Base-by-base conservation (phyloP, 2,888 invertebrate species). In the Hemithea aestivaria region DNA sequence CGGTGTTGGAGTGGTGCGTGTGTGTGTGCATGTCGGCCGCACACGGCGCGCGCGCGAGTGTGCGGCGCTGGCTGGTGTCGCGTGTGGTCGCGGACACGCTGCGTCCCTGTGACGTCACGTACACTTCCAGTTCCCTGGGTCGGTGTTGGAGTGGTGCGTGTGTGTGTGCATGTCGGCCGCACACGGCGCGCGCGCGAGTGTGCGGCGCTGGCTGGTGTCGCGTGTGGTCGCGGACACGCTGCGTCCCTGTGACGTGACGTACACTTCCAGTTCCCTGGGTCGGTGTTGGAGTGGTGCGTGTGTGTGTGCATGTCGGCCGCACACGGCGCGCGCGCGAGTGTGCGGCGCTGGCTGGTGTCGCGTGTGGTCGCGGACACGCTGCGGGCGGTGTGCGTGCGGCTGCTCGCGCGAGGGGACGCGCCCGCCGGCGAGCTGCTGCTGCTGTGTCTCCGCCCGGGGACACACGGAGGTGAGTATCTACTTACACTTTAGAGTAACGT, bases 61-160 rank as follows among this genome's bases (percentile, higher is more conserved):
- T n/a, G n/a, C n/a, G n/a, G n/a, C n/a, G n/a, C n/a, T n/a, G n/a
- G n/a, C n/a, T n/a, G n/a, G n/a, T n/a, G n/a, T n/a, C n/a, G n/a
- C n/a, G n/a, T n/a, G n/a, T n/a, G n/a, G n/a, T n/a, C n/a, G n/a
- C n/a, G n/a, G n/a, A n/a, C n/a, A n/a, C n/a, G n/a, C n/a, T n/a
- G n/a, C n/a, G n/a, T n/a, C n/a, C n/a, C n/a, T n/a, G n/a, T n/a
- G n/a, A n/a, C n/a, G n/a, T n/a, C n/a, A n/a, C n/a, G n/a, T n/a
- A n/a, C n/a, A n/a, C n/a, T n/a, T n/a, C n/a, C n/a, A n/a, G n/a
- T n/a, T n/a, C n/a, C n/a, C n/a, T n/a, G n/a, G n/a, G n/a, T n/a
- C n/a, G n/a, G n/a, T n/a, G n/a, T n/a, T n/a, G 43, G 65, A 68
- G 58, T 73, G 88, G 87, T 82, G 85, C 48, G 49, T 88, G 35